Conservation (phyloP, 2,113 vertebrate species). For the Hiodon tergisus region DNA sequence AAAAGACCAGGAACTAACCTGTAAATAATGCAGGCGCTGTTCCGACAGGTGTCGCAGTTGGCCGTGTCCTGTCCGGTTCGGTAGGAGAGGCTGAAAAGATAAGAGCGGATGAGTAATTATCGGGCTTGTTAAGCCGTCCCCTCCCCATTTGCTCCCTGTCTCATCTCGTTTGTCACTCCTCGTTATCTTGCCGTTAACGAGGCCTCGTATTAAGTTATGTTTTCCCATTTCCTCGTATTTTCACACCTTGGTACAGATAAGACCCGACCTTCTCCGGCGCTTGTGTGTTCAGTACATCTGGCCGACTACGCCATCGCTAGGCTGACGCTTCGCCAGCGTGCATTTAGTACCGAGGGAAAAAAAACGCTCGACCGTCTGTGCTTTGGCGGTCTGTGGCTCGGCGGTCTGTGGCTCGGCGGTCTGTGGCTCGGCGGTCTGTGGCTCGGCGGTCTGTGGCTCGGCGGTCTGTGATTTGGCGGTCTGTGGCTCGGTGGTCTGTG, state of each 20-base stretch:
- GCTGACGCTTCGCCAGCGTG: no score
- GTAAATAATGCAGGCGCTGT: conserved; percentile 98
- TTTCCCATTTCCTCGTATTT: conserved; percentile 1
- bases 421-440: no score
- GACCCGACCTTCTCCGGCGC: neutral
- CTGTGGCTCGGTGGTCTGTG: no score
- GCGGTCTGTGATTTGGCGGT: no score
- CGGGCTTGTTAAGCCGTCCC: conserved; percentile 43
- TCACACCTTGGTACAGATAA: neutral
- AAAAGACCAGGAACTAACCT: conserved; percentile 68
- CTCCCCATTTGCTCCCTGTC: conserved; percentile 17
- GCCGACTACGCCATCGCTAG: no score
- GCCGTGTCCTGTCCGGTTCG: conserved; percentile 97
- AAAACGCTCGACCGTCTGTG: no score
- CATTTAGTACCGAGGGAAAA: no score
- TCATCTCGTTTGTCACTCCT: conserved; percentile 22
- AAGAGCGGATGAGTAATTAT: conserved; percentile 57
- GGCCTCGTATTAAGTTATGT: conserved; percentile 6
- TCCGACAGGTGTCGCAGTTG: conserved; percentile 98
- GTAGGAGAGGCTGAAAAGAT: conserved; percentile 87
- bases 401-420: no score
- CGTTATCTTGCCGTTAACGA: conserved; percentile 24
- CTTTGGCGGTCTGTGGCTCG: no score
- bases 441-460: no score
- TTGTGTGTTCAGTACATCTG: neutral